phyloP scores from a whole-genome alignment of 92 coral and sea anemone species.

The Heliopora coerulea region DNA sequence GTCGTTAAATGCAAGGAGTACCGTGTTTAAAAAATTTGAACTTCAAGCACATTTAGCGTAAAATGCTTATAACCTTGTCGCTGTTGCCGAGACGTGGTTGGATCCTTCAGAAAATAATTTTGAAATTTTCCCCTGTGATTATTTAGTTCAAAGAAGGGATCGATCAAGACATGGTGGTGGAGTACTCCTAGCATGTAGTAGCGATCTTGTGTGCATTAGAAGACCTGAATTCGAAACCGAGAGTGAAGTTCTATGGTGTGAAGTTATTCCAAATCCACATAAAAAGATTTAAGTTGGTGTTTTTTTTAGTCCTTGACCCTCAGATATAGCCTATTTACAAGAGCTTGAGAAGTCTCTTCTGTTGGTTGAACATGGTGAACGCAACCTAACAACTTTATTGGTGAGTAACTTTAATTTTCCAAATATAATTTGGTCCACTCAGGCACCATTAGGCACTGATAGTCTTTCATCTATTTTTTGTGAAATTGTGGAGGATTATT shows the following conservation, averaged over 20 bases:
- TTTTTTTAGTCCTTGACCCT: slow-evolving; percentile 49
- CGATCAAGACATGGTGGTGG: slow-evolving; percentile 40
- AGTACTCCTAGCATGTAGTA: slow-evolving; percentile 36
- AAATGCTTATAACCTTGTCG: slow-evolving; percentile 25
- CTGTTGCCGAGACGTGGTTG: slow-evolving; percentile 45
- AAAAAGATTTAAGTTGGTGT: slow-evolving; percentile 42
- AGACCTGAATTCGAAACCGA: slow-evolving; percentile 40
- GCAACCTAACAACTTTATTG: slow-evolving; percentile 30
- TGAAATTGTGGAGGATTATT: slow-evolving; percentile 37
- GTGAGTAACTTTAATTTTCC: slow-evolving; percentile 43
- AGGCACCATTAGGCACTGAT: neutral
- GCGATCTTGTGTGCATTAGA: slow-evolving; percentile 16
- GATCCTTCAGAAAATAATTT: slow-evolving; percentile 24
- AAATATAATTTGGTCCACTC: slow-evolving; percentile 29
- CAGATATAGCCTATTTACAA: slow-evolving; percentile 37
- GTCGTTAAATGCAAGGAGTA: slow-evolving; percentile 40
- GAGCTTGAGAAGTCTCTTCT: slow-evolving; percentile 44
- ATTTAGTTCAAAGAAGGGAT: slow-evolving; percentile 23
- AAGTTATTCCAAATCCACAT: slow-evolving; percentile 43
- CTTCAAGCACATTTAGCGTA: slow-evolving; percentile 5
- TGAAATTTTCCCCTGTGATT: slow-evolving; percentile 34
- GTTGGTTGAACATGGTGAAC: slow-evolving; percentile 33
- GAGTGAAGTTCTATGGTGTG: slow-evolving; percentile 55
- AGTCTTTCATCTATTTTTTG: slow-evolving; percentile 41
- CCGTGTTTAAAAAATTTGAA: slow-evolving; percentile 28